Base-by-base conservation (phyloP, 2,113 vertebrate genomes). In the Pogona vitticeps region DNA sequence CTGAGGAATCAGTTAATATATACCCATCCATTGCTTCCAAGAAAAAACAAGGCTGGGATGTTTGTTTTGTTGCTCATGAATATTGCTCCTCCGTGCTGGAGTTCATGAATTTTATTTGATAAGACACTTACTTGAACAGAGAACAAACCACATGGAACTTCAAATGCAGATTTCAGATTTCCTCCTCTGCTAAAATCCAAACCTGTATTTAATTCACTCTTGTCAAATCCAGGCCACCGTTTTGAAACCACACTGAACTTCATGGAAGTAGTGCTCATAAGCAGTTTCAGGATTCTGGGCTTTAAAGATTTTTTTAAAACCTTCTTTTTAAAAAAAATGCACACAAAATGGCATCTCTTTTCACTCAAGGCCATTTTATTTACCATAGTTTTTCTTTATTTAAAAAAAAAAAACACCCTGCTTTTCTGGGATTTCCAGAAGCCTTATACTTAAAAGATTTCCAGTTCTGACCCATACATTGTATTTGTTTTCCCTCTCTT, bases 71-170 rank as follows among this genome's bases (percentile, higher is more conserved):
- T 36, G 77, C n/a, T 75, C 80, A 65, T 6, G 76, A 83, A 90
- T 88, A 26, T 68, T 88, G 80, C 52, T 81, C 75, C 13, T 52
- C 75, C 17, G 71, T 61, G 59, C 80, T 86, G 91, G 76, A 88
- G 14, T 90, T 83, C 81, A 82, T 85, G 80, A 80, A 72, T 78
- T 38, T 86, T 83, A 77, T 86, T 83, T 8, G 85, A 82, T 86
- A 86, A 89, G 81, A 89, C 88, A 87, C 59, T 58, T 91, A 80
- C 82, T 88, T 73, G 83, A 40, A 80, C 0, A 0, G 79, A 61
- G 67, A 91, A 80, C 79, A 89, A 92, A 88, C 84, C 1, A 0
- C 83, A 14, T 0, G 33, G 88, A 88, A 8, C 71, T 67, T 85
- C 80, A 88, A 77, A 80, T 81, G 75, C 83, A 71, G 59, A 52